A percentile compares a stretch with the other conserved stretches of the same genome.
Conservation (phyloP, 2,113 vertebrate genomes). For the Hylia prasina region DNA sequence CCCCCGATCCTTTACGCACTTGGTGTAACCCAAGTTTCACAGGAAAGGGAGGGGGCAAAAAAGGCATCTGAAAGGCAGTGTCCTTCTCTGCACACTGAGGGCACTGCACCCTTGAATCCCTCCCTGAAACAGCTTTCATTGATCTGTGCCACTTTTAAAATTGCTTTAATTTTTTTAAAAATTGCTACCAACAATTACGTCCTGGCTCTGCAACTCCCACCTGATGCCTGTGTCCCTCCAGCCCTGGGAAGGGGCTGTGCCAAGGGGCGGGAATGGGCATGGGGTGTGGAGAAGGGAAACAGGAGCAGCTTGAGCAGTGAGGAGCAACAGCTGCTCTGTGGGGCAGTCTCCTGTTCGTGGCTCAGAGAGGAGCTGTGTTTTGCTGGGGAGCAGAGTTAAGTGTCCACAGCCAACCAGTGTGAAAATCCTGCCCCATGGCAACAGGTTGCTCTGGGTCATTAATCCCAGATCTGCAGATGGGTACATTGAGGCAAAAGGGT, state of each 20-base stretch:
- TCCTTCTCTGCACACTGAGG: neutral
- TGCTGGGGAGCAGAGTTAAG: neutral
- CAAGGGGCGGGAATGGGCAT: fast-evolving
- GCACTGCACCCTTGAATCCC: neutral
- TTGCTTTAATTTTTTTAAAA: neutral
- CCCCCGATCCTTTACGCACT: neutral
- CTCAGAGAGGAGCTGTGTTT: neutral
- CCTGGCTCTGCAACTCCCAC: neutral
- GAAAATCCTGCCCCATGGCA: neutral
- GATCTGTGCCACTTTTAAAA: fast-evolving
- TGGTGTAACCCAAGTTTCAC: neutral
- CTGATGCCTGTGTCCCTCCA: neutral
- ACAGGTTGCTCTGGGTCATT: neutral
- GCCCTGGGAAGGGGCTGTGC: neutral
- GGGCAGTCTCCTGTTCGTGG: neutral
- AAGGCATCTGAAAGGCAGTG: neutral
- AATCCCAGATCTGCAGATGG: neutral
- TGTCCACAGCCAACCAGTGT: neutral
- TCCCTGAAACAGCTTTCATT: neutral
- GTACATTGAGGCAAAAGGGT: neutral
- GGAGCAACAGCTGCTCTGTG: neutral
- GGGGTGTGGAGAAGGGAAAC: neutral
- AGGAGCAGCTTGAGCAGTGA: neutral
- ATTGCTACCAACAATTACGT: neutral
- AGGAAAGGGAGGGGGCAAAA: neutral